phyloP scores from a whole-genome alignment of 2,797 vertebrate species.

The Loris lydekkerianus region DNA sequence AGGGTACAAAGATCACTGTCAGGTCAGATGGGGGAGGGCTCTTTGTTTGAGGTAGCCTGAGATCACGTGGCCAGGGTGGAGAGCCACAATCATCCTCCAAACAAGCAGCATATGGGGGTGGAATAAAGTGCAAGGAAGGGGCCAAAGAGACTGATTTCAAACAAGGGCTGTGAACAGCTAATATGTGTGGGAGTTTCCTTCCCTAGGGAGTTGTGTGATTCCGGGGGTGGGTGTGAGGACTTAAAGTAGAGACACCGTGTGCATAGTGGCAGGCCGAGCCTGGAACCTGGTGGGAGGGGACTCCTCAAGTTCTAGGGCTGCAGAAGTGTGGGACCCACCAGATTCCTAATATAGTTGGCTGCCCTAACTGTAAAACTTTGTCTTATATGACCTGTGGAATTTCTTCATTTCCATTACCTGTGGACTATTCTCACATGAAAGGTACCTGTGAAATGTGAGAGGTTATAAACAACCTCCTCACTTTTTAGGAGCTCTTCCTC shows the following conservation, averaged over 20 bases:
- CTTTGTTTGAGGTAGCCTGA: slow-evolving; percentile 19
- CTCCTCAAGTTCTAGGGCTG: background rate
- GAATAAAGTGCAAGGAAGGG: background rate
- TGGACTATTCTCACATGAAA: background rate
- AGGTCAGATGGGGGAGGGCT: background rate
- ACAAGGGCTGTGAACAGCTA: background rate
- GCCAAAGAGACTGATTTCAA: background rate
- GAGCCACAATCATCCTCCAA: background rate
- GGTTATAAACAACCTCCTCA: background rate
- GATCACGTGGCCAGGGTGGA: background rate
- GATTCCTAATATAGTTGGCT: background rate
- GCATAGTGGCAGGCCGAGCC: background rate
- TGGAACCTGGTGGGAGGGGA: background rate
- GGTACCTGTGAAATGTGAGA: background rate
- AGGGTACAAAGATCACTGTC: background rate
- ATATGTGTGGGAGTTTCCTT: background rate
- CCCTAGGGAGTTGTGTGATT: background rate
- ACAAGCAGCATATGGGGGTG: background rate
- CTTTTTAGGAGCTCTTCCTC: background rate
- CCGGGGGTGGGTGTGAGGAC: background rate
- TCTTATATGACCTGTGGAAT: background rate
- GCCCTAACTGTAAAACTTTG: background rate
- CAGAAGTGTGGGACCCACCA: background rate
- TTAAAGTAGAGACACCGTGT: background rate
- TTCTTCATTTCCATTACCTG: background rate